Evolutionary conservation across 2,113 vertebrate genomes (phyloP), one percentile per base, ranked within the genome.

Genomic region (Beaufortia kweichowensis): DNA sequence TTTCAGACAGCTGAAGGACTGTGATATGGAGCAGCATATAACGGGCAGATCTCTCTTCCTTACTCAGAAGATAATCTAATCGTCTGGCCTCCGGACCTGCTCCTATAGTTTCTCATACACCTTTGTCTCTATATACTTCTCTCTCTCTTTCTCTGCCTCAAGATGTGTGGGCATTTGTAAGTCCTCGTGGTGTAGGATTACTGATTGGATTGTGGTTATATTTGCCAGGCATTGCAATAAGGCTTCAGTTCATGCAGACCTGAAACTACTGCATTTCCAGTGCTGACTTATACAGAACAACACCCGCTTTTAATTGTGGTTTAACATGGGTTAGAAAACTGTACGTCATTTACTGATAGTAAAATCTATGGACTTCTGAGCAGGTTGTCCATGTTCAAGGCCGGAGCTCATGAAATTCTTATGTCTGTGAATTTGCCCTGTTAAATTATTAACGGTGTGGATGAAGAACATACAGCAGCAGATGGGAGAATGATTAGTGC

Each of bases 401-500:
- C 76, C 12, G 12, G 81, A 69, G 77, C 60, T 84, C 83, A 85
- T 91, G 77, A 90, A 90, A 90, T 86, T 86, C 90, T 83, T 61
- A 90, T 91, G 87, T 59, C 69, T 81, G 86, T 89, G 85, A 87
- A 89, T 91, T 90, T 84, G 81, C 83, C 72, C 83, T 86, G 83
- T 83, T 91, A 75, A 91, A 91, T 92, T 89, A 92, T 91, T 92
- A 87, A 91, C 76, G 77, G 60, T 66, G 71, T 83, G 70, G 69
- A 88, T 31, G 17, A 35, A 17, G 60, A 61, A 48, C 17, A 15
- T 41, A 48, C 9, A 60, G 15, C 3, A 3, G 56, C 29, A 55
- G 48, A 50, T 6, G 48, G 29, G 15, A 5, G 70, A 31, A 39
- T 46, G 26, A 43, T 48, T 12, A 85, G 88, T 85, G 78, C 48